Conservation (phyloP, 2,888 invertebrate genomes). For the Parapristionchus giblindavisi region DNA sequence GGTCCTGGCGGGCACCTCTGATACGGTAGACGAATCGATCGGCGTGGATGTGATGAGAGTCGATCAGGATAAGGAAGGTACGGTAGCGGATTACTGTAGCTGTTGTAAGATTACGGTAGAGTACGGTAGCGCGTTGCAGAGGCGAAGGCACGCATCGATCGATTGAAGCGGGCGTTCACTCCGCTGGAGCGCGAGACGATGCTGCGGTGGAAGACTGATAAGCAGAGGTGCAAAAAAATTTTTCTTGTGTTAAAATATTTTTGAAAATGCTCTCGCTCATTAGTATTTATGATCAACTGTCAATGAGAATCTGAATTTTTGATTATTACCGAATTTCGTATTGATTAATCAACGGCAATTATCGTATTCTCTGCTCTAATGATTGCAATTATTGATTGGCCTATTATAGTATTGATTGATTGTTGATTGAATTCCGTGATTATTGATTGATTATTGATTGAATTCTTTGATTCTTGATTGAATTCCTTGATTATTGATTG, state of each 20-base stretch:
- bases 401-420: too few relatives aligned
- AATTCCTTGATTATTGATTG: too few relatives aligned
- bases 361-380: too few relatives aligned
- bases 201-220: neutral
- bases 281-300: too few relatives aligned
- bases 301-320: too few relatives aligned
- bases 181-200: constrained; percentile 9
- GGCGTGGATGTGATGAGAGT: constrained; percentile 69
- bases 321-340: too few relatives aligned
- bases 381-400: too few relatives aligned
- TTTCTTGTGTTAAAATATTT: too few relatives aligned
- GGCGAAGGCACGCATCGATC: constrained; percentile 22
- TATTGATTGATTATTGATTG: too few relatives aligned
- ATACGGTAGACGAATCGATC: neutral
- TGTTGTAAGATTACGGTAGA: neutral
- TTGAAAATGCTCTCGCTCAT: too few relatives aligned
- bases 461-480: too few relatives aligned
- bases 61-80: constrained; percentile 51
- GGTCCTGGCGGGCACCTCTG: constrained; percentile 46
- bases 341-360: too few relatives aligned
- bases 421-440: neutral
- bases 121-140: constrained; percentile 4
- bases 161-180: constrained; percentile 29
- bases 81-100: constrained; percentile 7
- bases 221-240: constrained; percentile 7